A percentile compares a stretch with the other conserved stretches of the same genome.
Evolutionary conservation across 2,888 invertebrate species (phyloP).

Genomic region (Volucella inflata): DNA sequence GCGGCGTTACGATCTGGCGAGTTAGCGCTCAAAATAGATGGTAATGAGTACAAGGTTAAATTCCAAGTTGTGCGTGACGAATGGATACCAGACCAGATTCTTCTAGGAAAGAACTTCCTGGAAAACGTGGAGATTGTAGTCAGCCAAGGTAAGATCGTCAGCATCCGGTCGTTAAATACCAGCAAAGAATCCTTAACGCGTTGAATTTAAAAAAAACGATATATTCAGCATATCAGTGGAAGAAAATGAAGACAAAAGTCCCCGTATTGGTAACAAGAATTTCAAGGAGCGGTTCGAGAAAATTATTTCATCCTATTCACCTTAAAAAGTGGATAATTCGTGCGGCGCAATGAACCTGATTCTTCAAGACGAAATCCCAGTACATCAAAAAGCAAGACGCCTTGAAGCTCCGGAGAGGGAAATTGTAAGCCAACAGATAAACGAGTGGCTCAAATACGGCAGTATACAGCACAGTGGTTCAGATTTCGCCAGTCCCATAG

Average conservation of each 20-base stretch:
- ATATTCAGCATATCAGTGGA: conserved; percentile 12
- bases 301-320: conserved; percentile 15
- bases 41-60: conserved; percentile 1
- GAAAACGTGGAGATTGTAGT: conserved; percentile 13
- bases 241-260: background rate
- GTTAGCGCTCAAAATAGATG: background rate
- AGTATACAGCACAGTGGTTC: too few relatives aligned
- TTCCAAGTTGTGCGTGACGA: conserved; percentile 17
- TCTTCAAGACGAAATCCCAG: conserved; percentile 14
- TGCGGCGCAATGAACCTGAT: conserved; percentile 16
- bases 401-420: conserved; percentile 1
- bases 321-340: background rate
- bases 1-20: conserved; percentile 24
- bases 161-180: background rate
- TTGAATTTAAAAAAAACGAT: background rate
- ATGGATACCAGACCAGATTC: conserved; percentile 20
- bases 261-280: conserved; percentile 16
- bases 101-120: conserved; percentile 18
- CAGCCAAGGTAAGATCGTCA: conserved; percentile 15
- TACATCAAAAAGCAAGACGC: background rate
- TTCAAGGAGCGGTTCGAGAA: background rate
- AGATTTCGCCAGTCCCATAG: too few relatives aligned
- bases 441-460: too few relatives aligned
- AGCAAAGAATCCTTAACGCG: background rate
- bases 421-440: too few relatives aligned